Evolutionary conservation across 2,113 vertebrate species (phyloP).

Genomic region (Strix uralensis): DNA sequence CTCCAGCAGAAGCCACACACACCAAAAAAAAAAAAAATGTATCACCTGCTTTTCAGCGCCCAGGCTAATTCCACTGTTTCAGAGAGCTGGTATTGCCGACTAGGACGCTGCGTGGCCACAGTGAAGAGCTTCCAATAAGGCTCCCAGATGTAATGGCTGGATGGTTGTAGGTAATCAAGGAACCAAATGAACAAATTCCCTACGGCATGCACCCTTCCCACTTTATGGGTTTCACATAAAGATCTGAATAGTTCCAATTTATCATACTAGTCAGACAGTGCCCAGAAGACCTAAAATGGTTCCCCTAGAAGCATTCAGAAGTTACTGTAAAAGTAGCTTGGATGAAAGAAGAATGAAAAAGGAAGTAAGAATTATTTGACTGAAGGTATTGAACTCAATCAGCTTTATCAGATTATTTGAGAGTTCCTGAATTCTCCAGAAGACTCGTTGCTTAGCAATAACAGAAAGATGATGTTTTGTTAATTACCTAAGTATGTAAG

Average conservation of each 20-base stretch:
- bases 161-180: conserved; percentile 48
- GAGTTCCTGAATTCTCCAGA: background rate
- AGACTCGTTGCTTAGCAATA: background rate
- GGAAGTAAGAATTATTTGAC: background rate
- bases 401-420: background rate
- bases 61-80: conserved; percentile 64
- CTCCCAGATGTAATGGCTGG: conserved; percentile 44
- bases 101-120: conserved; percentile 39
- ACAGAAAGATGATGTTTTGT: background rate
- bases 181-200: conserved; percentile 48
- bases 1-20: conserved; percentile 50
- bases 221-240: background rate
- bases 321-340: conserved; percentile 16
- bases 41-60: conserved; percentile 68
- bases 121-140: conserved; percentile 57
- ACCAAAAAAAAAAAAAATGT: background rate
- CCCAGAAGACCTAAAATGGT: background rate
- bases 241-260: background rate
- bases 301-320: background rate
- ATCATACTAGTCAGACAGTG: background rate
- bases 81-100: conserved; percentile 49
- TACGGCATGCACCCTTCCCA: conserved; percentile 43
- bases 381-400: background rate
- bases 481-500: background rate
- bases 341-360: conserved; percentile 10